Base-by-base conservation (phyloP, 2,888 invertebrate species). In the Chamaedrilus cognettii region DNA sequence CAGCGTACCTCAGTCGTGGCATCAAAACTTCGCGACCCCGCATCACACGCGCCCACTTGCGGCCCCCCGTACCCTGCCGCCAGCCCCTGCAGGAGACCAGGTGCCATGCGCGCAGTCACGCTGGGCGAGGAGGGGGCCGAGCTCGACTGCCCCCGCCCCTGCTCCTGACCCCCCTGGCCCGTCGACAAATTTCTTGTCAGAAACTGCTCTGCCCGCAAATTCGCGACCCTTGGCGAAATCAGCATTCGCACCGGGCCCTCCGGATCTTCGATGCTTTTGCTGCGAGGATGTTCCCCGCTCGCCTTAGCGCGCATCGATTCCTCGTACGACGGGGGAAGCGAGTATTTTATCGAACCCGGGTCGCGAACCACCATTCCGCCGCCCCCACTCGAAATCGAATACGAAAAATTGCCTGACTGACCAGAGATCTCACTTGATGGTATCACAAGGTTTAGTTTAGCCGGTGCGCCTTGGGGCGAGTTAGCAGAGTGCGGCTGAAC, bases 401-500 rank as follows among this genome's bases (percentile, higher is more conserved):
- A 59, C n/a, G 62, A 51, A 31, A 62, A 62, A 30, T 23, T 49
- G 19, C 51, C 62, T 19, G 50, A 7, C 4, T 49, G 30, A 31
- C n/a, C 52, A 11, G 11, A 7, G 35, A 60, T n/a, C 19, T 49
- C 52, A 15, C 50, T 31, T 15, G 61, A 26, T 3, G 61, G 61
- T 1, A 61, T 42, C 3, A 61, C 50, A 28, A 62, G 30, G 30
- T 62, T 62, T 1, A 62, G 31, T 50, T 52, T 51, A 11, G 62
- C 26, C 30, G 62, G 62, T 15, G 33, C 11, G 11, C 32, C 33
- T 4, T 62, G 33, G 52, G 49, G 49, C 15, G 23, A n/a, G 3
- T 26, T 15, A 7, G 15, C 49, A 5, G 62, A n/a, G 11, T 62
- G 62, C 51, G 28, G 62, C 52, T 69, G 71, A n/a, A 71, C 60